Evolutionary conservation across 2,888 invertebrate species (phyloP).

Genomic region (Matsumyia berberina): DNA sequence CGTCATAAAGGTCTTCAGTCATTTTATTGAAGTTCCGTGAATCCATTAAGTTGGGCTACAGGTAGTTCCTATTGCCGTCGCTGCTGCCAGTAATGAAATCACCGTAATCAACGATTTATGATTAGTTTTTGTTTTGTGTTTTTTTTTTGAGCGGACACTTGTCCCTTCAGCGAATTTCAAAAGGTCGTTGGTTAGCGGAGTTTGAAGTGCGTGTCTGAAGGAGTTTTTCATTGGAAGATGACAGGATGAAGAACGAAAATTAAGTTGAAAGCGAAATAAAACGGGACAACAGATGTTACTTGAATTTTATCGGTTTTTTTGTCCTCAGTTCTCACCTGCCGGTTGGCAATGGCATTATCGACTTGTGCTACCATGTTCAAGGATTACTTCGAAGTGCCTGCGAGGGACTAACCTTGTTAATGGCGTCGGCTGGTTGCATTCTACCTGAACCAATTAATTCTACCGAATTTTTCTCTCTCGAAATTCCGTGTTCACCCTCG

Average conservation of each 20-base stretch:
- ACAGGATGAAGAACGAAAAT: constrained; percentile 30
- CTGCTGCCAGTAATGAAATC: neutral
- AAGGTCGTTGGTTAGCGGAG: neutral
- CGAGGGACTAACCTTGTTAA: constrained; percentile 8
- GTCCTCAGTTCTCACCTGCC: constrained; percentile 35
- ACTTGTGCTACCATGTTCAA: constrained; percentile 19
- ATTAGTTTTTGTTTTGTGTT: constrained; percentile 6
- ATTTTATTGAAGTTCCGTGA: constrained; percentile 50
- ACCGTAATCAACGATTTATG: constrained; percentile 26
- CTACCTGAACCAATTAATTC: constrained; percentile 46
- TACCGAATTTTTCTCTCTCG: neutral
- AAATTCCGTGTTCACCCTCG: neutral
- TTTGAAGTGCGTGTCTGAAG: neutral
- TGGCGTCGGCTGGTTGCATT: neutral
- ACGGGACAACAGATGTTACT: constrained; percentile 28
- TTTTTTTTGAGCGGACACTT: neutral
- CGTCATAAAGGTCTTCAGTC: constrained; percentile 37
- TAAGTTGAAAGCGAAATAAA: neutral
- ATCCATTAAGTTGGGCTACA: constrained; percentile 33
- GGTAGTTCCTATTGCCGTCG: constrained; percentile 17
- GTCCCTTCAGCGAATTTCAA: neutral
- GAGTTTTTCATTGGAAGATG: constrained; percentile 3
- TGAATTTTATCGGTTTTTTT: constrained; percentile 22
- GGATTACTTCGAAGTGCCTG: constrained; percentile 22
- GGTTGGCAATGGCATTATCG: neutral